Evolutionary conservation across 2,888 invertebrate species (phyloP).

Genomic region (Rotaria socialis): DNA sequence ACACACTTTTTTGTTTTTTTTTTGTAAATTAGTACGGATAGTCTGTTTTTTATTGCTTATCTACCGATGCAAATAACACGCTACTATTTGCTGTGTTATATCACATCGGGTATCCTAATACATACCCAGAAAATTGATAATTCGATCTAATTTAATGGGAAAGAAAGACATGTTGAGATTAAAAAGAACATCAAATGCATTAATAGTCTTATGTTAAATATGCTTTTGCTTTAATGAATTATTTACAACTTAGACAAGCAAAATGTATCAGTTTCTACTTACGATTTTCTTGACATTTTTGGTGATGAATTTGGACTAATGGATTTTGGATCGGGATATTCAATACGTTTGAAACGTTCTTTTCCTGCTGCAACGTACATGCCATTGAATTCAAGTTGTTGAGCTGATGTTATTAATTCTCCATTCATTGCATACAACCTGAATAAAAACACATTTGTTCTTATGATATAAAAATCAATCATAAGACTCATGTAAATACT

Average conservation of each 20-base stretch:
- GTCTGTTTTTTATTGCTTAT: not conserved
- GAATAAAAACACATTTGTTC: not conserved
- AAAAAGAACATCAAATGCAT: not conserved
- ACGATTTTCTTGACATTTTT: conserved; percentile 44
- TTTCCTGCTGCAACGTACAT: conserved; percentile 45
- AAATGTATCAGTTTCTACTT: not conserved
- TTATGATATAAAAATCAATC: not conserved
- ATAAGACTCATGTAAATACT: conserved; percentile 27
- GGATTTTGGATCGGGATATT: conserved; percentile 40
- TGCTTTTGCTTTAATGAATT: not conserved
- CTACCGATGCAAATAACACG: not conserved
- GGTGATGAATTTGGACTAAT: conserved; percentile 39
- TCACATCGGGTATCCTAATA: not conserved
- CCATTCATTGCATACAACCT: conserved; percentile 46
- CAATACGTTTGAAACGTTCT: conserved; percentile 44
- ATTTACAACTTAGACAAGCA: not conserved
- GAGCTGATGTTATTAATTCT: conserved; percentile 38
- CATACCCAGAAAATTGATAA: conserved; percentile 23
- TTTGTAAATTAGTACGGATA: not conserved
- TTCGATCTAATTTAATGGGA: not conserved
- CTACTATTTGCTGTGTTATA: not conserved
- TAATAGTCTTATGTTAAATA: not conserved
- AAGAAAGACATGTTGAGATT: not conserved
- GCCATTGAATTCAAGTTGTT: conserved; percentile 38
- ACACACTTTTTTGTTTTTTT: not conserved